Evolutionary conservation across 2,888 invertebrate species (phyloP), one percentile per base, ranked within the genome.

Genomic region (Phalera bucephala): DNA sequence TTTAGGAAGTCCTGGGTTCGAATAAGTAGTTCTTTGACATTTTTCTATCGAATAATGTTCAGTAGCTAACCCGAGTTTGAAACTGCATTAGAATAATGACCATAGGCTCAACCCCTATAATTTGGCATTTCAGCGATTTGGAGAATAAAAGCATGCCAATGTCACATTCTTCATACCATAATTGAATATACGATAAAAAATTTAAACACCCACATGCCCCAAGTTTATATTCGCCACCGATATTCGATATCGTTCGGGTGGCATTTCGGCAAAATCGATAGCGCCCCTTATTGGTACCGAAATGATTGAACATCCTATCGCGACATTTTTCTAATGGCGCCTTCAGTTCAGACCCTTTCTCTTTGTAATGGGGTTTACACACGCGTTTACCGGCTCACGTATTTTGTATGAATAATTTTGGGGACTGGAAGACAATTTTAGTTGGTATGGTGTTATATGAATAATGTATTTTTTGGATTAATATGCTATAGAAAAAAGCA

Each of bases 221-320:
- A 61, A 69, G 56, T 67, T 59, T 67, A 59, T 70, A 71, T 44
- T 45, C 40, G 36, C 64, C 53, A 46, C 52, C 62, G 80, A 75
- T 75, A 83, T 81, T 75, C 73, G 81, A 84, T 81, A 81, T 65
- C 73, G 63, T 64, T 65, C 60, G 73, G 67, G 73, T 83, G 86
- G 81, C 85, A 86, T 87, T 87, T 84, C 81, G 71, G 76, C 79
- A 80, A 85, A 89, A 89, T 88, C 88, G 89, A 89, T 89, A 80
- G 46, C 85, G 54, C 80, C 89, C 88, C 88, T 86, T 87, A 89
- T 89, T 87, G 89, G 88, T 83, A 84, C 63, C 85, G 74, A 88
- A 88, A 89, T 89, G 89, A 88, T 89, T 88, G 88, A 89, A 88
- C 87, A 87, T 88, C 85, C 86, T 87, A 89, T 87, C 87, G 86